Base-by-base conservation (phyloP, 2,797 vertebrate species). In the Micromesistius poutassou region DNA sequence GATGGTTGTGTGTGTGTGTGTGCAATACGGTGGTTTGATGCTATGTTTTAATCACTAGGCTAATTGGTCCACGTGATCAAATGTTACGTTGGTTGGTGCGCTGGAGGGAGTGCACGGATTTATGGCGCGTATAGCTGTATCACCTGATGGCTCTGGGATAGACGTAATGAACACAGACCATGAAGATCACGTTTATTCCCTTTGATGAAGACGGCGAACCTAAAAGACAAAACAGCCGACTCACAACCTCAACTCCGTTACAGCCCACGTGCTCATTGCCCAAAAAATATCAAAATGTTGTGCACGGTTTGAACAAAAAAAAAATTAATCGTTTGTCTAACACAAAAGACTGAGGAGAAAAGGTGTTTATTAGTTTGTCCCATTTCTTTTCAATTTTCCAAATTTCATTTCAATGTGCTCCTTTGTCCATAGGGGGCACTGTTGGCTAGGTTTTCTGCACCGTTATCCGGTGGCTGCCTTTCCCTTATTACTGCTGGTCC, bases 371-470 rank as follows among this genome's bases (percentile, higher is more conserved):
- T n/a, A 68, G n/a, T 68, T 68, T 25, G n/a, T 68, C 70, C 6
- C 70, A 71, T 81, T 77, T 73, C n/a, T 81, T n/a, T n/a, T n/a
- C n/a, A n/a, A n/a, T n/a, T n/a, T n/a, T n/a, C n/a, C n/a, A n/a
- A n/a, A n/a, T n/a, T n/a, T n/a, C n/a, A n/a, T n/a, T n/a, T 83
- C 38, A 79, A 31, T 78, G 81, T 81, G 76, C 0, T 71, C 13
- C 71, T 38, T 79, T 82, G 85, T 88, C 87, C 79, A 77, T 91
- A 93, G 93, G 87, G 91, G 93, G 91, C 89, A 82, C 88, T 92
- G 80, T 92, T 82, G 81, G 86, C 91, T 79, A 62, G 76, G 77
- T 84, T 89, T 89, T 84, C 62, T 68, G 7, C 9, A 68, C 10
- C 62, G n/a, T 12, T 10, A 28, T 62, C 55, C 25, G 62, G 62